Evolutionary conservation across 2,888 invertebrate species (phyloP), one percentile per base, ranked within the genome.

Genomic region (Archips crataeganus): DNA sequence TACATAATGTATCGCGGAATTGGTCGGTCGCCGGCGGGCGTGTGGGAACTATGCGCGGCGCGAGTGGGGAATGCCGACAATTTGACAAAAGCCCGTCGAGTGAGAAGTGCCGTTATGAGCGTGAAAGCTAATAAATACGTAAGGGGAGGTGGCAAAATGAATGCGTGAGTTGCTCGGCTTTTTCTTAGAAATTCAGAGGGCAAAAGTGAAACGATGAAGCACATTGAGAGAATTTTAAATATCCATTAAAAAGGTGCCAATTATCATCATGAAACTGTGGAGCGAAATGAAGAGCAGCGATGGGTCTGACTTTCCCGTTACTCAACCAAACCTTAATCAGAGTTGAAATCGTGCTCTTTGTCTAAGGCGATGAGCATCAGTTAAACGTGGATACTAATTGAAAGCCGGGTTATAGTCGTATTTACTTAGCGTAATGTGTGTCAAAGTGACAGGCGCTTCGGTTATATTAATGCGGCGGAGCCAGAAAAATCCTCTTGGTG

Each of bases 51-150:
- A 90, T 90, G 89, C 85, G 80, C 81, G 87, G 85, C 84, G 79
- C 85, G 87, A 76, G 82, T 80, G 80, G 78, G 89, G 91, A 89
- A 92, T 91, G 90, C 86, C 85, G 85, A 87, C 90, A 87, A 92
- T 93, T 92, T 89, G 85, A 86, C 90, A 89, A 89, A 89, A 89
- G 87, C 86, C 85, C 88, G 83, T 86, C 79, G 84, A 92, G 86
- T 90, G 90, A 90, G 91, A 90, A 90, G 86, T 82, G 80, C 86
- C 85, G 85, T 86, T 90, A 91, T 91, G 90, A 90, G 87, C 86
- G 87, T 85, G 84, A 87, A 88, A 84, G 87, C 90, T 90, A 90
- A 92, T 90, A 93, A 91, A 92, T 91, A 89, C 85, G 85, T 88
- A 85, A 84, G 81, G 82, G 81, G 83, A 85, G 84, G 87, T 85